Base-by-base conservation (phyloP, 2,797 vertebrate species). In the Loriculus beryllinus region DNA sequence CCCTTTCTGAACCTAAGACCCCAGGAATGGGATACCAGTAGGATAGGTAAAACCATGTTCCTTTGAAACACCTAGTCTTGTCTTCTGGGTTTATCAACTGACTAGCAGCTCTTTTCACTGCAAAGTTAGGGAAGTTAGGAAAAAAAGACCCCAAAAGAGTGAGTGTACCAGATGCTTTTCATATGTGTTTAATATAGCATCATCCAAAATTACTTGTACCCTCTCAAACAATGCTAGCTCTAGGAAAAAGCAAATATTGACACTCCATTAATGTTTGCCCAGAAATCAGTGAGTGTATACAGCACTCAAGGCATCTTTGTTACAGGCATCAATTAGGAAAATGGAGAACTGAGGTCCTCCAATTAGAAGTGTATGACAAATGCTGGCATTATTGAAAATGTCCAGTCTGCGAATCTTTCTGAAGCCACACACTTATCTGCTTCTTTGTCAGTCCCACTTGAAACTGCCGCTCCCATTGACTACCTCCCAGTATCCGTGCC, bases 221-320 rank as follows among this genome's bases (percentile, higher is more conserved):
- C 79, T 96, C 93, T 96, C 88, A 72, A 80, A 94, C 94, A 96
- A 88, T 39, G 71, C 96, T 79, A 88, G 92, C 67, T 97, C 93
- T 95, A 91, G 92, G 82, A 95, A 94, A 94, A 94, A 95, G 72
- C 96, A 97, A 98, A 98, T 98, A 97, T 97, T 97, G 96, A 95
- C 87, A 74, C 95, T 96, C 88, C 75, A 85, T 1, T 97, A 96
- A 97, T 97, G 92, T 97, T 98, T 97, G 87, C 88, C 92, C 83
- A 97, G 97, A 95, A 96, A 93, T 97, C 93, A 94, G 95, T 57
- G 93, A 94, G 93, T 35, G 86, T 92, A 90, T 84, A 96, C 82
- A 91, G 96, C 76, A 91, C 86, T 96, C 78, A 72, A 85, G 68
- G 78, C n/a, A 31, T 91, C 91, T 96, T 49, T 96, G 88, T 97